A percentile compares a stretch with the other conserved stretches of the same genome.
Conservation (phyloP, 2,113 vertebrate genomes). For the Fregata magnificens region DNA sequence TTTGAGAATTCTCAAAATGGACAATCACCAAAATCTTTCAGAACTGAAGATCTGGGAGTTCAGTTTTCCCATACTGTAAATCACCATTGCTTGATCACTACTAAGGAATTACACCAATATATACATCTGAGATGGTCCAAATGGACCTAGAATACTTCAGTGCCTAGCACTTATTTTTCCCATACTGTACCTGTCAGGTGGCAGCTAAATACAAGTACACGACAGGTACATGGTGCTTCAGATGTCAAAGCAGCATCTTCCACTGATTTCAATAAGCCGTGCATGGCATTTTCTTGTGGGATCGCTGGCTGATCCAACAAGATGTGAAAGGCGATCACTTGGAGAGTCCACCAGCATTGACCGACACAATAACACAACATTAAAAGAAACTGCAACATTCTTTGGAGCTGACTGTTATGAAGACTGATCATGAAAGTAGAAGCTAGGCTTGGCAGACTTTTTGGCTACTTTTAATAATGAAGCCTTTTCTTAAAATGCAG, state of each 20-base stretch:
- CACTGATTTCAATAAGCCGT: slow-evolving; percentile 39
- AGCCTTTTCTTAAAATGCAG: not conserved
- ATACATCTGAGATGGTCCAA: not conserved
- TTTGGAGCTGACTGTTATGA: not conserved
- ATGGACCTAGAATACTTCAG: not conserved
- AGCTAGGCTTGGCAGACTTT: not conserved
- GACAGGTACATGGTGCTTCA: slow-evolving; percentile 21
- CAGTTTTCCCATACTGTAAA: not conserved
- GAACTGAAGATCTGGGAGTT: not conserved
- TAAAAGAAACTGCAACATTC: not conserved
- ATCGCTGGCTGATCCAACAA: slow-evolving; percentile 53
- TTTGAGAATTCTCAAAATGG: not conserved
- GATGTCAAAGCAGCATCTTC: slow-evolving; percentile 59
- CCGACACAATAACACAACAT: not conserved
- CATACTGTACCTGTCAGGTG: slow-evolving; percentile 64
- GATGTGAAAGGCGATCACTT: slow-evolving; percentile 23
- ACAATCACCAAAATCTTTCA: not conserved
- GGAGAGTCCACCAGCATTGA: slow-evolving; percentile 35
- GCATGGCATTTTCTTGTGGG: slow-evolving; percentile 47
- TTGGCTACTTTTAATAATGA: not conserved
- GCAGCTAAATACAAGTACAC: slow-evolving; percentile 53
- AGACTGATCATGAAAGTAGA: not conserved
- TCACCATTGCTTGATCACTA: not conserved
- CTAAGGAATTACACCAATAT: not conserved
- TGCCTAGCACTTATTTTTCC: not conserved